These are phyloP conservation scores for Gambelia wislizenii DNA, from an alignment of 2,797 vertebrate genomes.

Conservation along the genomic window DNA sequence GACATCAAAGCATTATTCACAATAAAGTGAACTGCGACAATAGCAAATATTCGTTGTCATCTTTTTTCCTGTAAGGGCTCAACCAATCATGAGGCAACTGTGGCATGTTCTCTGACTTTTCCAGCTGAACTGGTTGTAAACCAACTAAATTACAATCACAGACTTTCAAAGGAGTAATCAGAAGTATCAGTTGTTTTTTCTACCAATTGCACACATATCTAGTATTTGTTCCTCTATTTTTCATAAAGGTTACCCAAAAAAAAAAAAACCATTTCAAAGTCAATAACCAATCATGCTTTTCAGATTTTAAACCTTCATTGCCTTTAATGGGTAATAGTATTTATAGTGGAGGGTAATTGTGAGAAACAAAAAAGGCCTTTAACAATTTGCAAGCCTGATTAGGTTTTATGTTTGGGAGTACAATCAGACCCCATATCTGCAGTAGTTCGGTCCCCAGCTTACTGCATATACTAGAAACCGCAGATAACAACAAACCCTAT, in stretches of 20 bases:
- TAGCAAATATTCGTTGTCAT: background rate
- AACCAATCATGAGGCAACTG: slow-evolving; percentile 44
- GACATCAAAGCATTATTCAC: background rate
- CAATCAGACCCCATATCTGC: no score
- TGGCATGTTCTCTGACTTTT: slow-evolving; percentile 31
- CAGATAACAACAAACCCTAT: no score
- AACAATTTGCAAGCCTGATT: background rate
- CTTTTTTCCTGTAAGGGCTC: background rate
- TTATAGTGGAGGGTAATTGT: background rate
- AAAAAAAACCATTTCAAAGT: background rate
- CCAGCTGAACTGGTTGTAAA: slow-evolving; percentile 44
- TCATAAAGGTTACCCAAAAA: background rate
- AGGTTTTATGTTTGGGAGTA: background rate
- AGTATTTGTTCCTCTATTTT: background rate
- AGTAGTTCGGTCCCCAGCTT: no score
- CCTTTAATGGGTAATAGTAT: background rate
- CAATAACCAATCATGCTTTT: background rate
- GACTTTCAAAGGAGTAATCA: slow-evolving; percentile 27
- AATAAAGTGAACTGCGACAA: background rate
- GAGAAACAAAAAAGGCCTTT: background rate
- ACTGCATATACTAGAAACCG: no score
- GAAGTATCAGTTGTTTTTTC: slow-evolving; percentile 31
- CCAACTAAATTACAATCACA: slow-evolving; percentile 28
- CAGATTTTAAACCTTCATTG: background rate
- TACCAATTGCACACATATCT: background rate